Percentiles rank a stretch among this genome's conserved stretches.
Evolutionary conservation across 2,888 invertebrate genomes (phyloP).

Genomic region (Phortica magna): DNA sequence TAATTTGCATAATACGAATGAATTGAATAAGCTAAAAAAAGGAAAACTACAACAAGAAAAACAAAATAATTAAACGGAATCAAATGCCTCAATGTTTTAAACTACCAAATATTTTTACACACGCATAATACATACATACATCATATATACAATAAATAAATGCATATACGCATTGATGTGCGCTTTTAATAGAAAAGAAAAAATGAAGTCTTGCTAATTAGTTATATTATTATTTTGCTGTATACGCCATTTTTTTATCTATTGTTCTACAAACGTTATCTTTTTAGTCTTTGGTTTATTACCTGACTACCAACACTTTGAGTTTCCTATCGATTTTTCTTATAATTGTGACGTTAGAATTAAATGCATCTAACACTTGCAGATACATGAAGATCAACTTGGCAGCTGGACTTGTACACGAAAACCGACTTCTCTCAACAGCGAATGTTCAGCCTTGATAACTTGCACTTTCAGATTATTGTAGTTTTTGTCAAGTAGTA

Average conservation of each 20-base stretch:
- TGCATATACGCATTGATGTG: conserved; percentile 25
- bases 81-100: conserved; percentile 68
- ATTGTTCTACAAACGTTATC: too few species aligned
- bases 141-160: conserved; percentile 27
- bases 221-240: neutral
- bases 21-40: conserved; percentile 31
- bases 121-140: conserved; percentile 36
- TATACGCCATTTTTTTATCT: too few species aligned
- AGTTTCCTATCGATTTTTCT: too few species aligned
- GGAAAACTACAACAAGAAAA: neutral
- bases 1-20: conserved; percentile 55
- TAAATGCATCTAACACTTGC: conserved; percentile 86
- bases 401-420: conserved; percentile 99
- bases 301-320: too few species aligned
- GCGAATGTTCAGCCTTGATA: conserved; percentile 95
- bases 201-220: neutral
- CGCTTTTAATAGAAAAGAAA: conserved; percentile 21
- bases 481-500: conserved; percentile 94
- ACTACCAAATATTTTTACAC: conserved; percentile 56
- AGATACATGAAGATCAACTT: conserved; percentile 95
- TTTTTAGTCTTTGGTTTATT: too few species aligned
- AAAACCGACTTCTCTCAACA: conserved; percentile 97
- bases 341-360: too few species aligned
- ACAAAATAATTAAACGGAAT: conserved; percentile 23
- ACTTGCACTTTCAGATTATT: conserved; percentile 96